phyloP scores from a whole-genome alignment of 1,140 invertebrate genomes.

The Eurosta solidaginis region DNA sequence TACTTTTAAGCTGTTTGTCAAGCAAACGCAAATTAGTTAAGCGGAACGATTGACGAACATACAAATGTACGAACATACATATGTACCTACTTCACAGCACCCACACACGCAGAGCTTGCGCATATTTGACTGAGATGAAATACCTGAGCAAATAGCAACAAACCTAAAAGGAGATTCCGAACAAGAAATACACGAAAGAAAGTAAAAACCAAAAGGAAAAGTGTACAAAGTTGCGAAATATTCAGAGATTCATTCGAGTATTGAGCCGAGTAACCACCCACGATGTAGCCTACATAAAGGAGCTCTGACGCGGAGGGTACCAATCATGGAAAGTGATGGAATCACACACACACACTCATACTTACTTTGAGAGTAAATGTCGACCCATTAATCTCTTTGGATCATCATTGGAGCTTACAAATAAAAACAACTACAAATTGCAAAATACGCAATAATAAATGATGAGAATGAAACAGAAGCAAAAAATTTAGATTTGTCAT shows the following conservation, averaged over 20 bases:
- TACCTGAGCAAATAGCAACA: background rate
- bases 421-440: background rate
- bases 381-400: background rate
- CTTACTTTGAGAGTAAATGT: background rate
- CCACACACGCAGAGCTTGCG: background rate
- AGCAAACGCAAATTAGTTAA: conserved; percentile 14
- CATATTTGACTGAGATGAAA: background rate
- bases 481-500: background rate
- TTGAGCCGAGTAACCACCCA: background rate
- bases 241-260: background rate
- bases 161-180: background rate
- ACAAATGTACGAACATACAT: too few species aligned
- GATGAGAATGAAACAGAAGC: background rate
- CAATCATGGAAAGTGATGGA: background rate
- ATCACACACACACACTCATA: background rate
- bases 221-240: background rate
- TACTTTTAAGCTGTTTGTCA: conserved; percentile 40
- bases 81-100: too few species aligned
- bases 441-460: background rate
- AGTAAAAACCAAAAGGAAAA: background rate
- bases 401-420: background rate
- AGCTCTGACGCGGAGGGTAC: background rate
- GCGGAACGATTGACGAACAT: conserved; percentile 28
- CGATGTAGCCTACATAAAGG: background rate
- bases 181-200: background rate